These are phyloP conservation scores for Zapornia atra DNA, from an alignment of 2,113 vertebrate species.

Conservation along the genomic window DNA sequence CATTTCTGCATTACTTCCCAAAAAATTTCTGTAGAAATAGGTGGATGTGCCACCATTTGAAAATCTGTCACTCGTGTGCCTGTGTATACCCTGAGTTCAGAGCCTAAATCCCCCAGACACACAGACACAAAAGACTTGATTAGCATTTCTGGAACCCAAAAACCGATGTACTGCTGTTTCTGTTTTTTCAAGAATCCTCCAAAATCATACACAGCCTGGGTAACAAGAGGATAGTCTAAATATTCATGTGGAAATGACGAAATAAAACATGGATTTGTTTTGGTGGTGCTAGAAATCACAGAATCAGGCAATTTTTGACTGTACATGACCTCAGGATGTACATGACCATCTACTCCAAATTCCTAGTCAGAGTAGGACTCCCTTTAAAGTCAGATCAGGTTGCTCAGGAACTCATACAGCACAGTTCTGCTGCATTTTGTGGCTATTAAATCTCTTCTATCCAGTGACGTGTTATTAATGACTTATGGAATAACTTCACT, in stretches of 20 bases:
- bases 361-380: neutral
- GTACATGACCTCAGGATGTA: neutral
- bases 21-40: neutral
- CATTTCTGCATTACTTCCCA: neutral
- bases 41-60: neutral
- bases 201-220: neutral
- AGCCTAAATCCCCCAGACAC: neutral
- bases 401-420: neutral
- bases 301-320: neutral
- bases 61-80: neutral
- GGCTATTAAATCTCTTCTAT: neutral
- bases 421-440: neutral
- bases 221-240: neutral
- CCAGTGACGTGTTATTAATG: neutral
- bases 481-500: neutral
- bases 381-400: neutral
- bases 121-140: neutral
- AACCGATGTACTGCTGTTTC: fast-evolving
- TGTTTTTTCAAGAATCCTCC: neutral
- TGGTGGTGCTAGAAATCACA: neutral
- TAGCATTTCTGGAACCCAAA: neutral
- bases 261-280: neutral
- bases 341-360: neutral
- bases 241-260: neutral
- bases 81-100: neutral